Conservation (phyloP, 1,140 invertebrate species). For the Lordiphosa collinella region DNA sequence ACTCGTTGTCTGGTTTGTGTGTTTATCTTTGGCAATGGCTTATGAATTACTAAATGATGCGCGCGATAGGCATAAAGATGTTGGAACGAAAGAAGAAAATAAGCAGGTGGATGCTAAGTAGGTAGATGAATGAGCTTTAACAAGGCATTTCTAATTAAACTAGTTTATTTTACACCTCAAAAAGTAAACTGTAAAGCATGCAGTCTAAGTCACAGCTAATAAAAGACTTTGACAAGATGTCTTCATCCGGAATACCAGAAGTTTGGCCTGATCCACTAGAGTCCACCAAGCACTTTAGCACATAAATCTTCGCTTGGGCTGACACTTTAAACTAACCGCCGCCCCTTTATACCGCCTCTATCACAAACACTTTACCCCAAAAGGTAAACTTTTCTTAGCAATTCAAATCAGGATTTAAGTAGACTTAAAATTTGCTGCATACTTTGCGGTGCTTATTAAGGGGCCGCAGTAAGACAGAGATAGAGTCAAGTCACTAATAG, state of each 20-base stretch:
- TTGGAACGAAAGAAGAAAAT: background rate
- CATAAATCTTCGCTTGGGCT: background rate
- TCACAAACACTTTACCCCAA: too few species aligned
- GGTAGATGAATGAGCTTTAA: too few species aligned
- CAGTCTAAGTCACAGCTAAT: too few species aligned
- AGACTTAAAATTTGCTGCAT: constrained; percentile 35
- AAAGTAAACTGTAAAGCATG: too few species aligned
- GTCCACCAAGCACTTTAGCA: background rate
- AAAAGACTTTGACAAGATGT: too few species aligned
- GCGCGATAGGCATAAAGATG: constrained; percentile 22
- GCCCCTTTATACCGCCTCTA: too few species aligned
- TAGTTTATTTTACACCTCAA: too few species aligned
- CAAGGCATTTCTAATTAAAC: too few species aligned
- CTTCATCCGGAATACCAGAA: too few species aligned
- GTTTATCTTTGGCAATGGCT: constrained; percentile 21
- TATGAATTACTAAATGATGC: constrained; percentile 49
- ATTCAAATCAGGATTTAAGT: constrained; percentile 17
- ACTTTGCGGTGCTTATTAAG: constrained; percentile 30
- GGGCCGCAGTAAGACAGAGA: constrained; percentile 7
- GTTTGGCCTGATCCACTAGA: too few species aligned
- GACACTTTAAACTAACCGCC: constrained; percentile 3
- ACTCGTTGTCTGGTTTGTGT: constrained; percentile 11
- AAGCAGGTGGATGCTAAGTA: too few species aligned
- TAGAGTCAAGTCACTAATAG: constrained; percentile 33
- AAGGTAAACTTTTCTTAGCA: constrained; percentile 7